A percentile compares a stretch with the other conserved stretches of the same genome.
phyloP scores from a whole-genome alignment of 1,140 invertebrate species.

The Drosophila punjabiensis region DNA sequence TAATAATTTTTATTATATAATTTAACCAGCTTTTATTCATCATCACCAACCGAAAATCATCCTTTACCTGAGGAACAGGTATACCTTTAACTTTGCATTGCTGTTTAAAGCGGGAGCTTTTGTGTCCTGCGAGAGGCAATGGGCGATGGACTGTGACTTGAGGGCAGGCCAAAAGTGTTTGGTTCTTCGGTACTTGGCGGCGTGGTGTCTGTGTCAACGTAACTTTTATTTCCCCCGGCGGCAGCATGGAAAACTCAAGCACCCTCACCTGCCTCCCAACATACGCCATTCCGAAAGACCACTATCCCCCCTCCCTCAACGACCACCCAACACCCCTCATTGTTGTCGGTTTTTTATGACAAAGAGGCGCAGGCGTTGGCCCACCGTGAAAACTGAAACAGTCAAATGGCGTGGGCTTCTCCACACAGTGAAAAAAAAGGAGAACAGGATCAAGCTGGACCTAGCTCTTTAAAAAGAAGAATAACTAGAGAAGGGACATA shows the following conservation, averaged over 20 bases:
- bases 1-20: too few relatives aligned
- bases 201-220: slow-evolving; percentile 77
- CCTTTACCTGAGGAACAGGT: not conserved
- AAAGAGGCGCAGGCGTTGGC: slow-evolving; percentile 49
- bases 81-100: slow-evolving; percentile 27
- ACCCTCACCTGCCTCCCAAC: slow-evolving; percentile 35
- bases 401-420: slow-evolving; percentile 61
- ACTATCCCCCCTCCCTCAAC: slow-evolving; percentile 12
- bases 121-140: slow-evolving; percentile 27
- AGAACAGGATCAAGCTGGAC: not conserved
- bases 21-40: too few relatives aligned
- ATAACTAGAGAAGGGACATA: too few relatives aligned
- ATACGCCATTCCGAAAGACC: not conserved
- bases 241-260: slow-evolving; percentile 51
- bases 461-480: not conserved
- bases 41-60: too few relatives aligned
- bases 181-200: slow-evolving; percentile 62
- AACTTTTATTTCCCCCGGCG: slow-evolving; percentile 80
- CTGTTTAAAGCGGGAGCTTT: not conserved
- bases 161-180: slow-evolving; percentile 66
- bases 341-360: slow-evolving; percentile 78
- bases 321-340: slow-evolving; percentile 42
- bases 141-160: slow-evolving; percentile 57
- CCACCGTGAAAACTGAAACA: slow-evolving; percentile 68
- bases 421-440: slow-evolving; percentile 17